Percentiles rank a stretch among this genome's conserved stretches.
Conservation (phyloP, 2,113 vertebrate genomes). For the Melanostigma gelatinosum region DNA sequence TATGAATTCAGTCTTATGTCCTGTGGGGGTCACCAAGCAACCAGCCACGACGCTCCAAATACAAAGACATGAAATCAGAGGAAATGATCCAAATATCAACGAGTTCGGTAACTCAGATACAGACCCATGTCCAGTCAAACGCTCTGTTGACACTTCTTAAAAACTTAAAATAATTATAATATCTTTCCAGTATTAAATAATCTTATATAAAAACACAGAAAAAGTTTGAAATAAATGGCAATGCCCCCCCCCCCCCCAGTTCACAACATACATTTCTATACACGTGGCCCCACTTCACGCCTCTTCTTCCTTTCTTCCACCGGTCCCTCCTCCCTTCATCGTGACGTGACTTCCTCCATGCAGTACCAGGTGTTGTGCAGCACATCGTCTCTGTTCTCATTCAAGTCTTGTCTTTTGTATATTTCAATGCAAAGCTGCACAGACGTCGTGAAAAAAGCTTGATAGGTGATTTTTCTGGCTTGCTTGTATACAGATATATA, state of each 20-base stretch:
- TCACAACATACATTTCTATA: constrained; percentile 62
- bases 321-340: constrained; percentile 6
- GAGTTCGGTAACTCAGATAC: constrained; percentile 20
- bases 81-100: constrained; percentile 33
- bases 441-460: constrained; percentile 80
- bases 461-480: constrained; percentile 68
- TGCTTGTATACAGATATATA: constrained; percentile 65
- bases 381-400: constrained; percentile 54
- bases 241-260: constrained; percentile 26
- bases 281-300: constrained; percentile 41
- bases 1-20: background rate
- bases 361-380: constrained; percentile 71
- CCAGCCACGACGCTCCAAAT: constrained; percentile 9
- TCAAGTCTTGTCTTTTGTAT: constrained; percentile 58
- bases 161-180: constrained; percentile 78
- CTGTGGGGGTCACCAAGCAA: background rate
- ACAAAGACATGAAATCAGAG: background rate
- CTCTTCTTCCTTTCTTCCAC: constrained; percentile 13
- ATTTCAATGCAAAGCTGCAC: constrained; percentile 79
- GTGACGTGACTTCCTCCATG: constrained; percentile 39
- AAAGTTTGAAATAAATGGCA: constrained; percentile 73
- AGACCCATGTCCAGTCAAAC: constrained; percentile 59
- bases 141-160: constrained; percentile 60
- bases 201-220: constrained; percentile 83
- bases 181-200: constrained; percentile 87